These are phyloP conservation scores for Epinephelus malabaricus DNA, from an alignment of 2,797 vertebrate species.

Conservation along the genomic window DNA sequence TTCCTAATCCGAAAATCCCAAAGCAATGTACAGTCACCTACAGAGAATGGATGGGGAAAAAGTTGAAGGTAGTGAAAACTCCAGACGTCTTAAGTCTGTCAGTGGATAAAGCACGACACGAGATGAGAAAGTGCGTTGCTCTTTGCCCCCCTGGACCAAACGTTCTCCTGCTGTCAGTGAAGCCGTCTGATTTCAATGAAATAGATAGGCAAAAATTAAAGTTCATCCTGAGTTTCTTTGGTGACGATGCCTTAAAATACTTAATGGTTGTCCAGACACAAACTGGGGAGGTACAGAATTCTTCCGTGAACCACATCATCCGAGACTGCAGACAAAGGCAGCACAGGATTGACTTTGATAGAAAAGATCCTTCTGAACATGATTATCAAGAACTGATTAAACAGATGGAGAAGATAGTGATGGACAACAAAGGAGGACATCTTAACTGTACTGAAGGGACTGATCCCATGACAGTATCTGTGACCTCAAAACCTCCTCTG, in stretches of 20 bases:
- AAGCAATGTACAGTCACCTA: not conserved
- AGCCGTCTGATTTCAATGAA: slow-evolving; percentile 45
- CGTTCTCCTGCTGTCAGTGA: slow-evolving; percentile 49
- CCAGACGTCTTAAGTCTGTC: slow-evolving; percentile 39
- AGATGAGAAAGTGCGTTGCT: slow-evolving; percentile 42
- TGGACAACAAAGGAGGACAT: slow-evolving; percentile 26
- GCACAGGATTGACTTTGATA: slow-evolving; percentile 15
- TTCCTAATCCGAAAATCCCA: not conserved
- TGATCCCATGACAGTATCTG: not conserved
- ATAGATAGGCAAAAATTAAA: slow-evolving; percentile 15
- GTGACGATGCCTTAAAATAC: slow-evolving; percentile 34
- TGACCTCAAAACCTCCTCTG: not conserved
- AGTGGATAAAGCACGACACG: slow-evolving; percentile 3
- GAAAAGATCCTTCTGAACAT: not conserved
- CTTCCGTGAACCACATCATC: not conserved
- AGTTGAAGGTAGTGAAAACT: slow-evolving; percentile 40
- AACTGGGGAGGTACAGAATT: not conserved
- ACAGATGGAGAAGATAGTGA: slow-evolving; percentile 32
- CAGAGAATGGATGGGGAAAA: not conserved
- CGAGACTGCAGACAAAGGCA: slow-evolving; percentile 26
- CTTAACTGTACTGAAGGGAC: slow-evolving; percentile 18
- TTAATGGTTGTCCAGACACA: slow-evolving; percentile 23
- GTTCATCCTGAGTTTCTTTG: slow-evolving; percentile 29
- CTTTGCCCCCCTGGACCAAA: slow-evolving; percentile 58
- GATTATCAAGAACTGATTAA: slow-evolving; percentile 4